phyloP scores from a whole-genome alignment of 2,113 vertebrate genomes.

The Chelonoidis abingdonii region DNA sequence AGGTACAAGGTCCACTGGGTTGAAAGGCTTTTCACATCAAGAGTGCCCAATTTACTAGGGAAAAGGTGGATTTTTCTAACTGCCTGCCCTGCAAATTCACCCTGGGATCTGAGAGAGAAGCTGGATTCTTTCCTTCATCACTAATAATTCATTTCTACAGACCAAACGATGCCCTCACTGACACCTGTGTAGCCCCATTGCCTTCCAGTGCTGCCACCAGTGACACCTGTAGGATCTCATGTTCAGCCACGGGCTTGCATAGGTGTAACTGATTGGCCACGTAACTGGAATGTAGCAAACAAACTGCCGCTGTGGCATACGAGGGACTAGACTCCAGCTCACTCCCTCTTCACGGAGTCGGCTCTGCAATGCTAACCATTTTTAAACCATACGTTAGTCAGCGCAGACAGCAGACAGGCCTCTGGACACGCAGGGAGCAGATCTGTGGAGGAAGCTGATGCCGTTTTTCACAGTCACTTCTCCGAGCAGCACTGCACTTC shows the following conservation, averaged over 20 bases:
- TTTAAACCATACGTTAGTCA: conserved; percentile 9
- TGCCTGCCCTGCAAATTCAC: conserved; percentile 22
- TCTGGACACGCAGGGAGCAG: background rate
- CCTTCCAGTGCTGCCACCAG: conserved; percentile 44
- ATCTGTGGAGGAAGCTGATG: background rate
- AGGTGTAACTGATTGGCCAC: conserved; percentile 44
- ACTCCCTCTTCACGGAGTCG: background rate
- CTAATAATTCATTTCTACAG: conserved; percentile 34
- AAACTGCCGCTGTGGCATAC: background rate
- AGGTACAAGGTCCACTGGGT: background rate
- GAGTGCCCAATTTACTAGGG: background rate
- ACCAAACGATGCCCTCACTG: background rate
- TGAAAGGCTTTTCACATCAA: background rate
- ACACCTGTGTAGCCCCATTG: background rate
- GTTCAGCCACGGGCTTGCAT: background rate
- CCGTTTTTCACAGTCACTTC: background rate
- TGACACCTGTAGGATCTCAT: background rate
- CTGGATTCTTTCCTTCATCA: conserved; percentile 35
- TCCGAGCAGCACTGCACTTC: background rate
- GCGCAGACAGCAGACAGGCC: conserved; percentile 16
- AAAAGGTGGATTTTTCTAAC: background rate
- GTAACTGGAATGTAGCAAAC: background rate
- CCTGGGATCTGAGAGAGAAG: background rate
- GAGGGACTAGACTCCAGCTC: conserved; percentile 1
- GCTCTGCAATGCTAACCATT: background rate